Base-by-base conservation (phyloP, 1,140 invertebrate species). In the Campodea augens region DNA sequence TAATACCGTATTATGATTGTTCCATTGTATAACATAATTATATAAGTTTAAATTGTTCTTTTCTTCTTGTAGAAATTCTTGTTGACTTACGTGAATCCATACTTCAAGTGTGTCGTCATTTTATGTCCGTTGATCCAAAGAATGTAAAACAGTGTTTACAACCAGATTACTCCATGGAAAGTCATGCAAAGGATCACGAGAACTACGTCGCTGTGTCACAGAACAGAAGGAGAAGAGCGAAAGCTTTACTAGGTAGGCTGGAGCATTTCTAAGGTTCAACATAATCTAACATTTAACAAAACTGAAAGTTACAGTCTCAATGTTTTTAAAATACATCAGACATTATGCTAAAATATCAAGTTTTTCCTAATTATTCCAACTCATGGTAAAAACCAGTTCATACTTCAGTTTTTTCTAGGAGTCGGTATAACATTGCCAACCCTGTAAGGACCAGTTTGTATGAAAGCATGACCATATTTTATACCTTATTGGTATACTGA, bases 61-160 rank as follows among this genome's bases (percentile, higher is more conserved):
- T 42, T 52, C 44, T 25, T 49, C 50, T 59, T 57, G 69, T 71
- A 59, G 86, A 91, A 72, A 81, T 97, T 55, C 65, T 99, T 39
- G 90, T 99, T 1, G 91, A 98, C 67, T 67, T 99, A 12, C 71
- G 92, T 49, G 92, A 98, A 68, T 85, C 91, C n/a, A 91, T 98
- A 45, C 55, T 74, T 12, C 72, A 75, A 72, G 79, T 95, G 38
- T 82, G 83, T 32, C 66, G 85, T 38, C 87, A 96, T 66, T 95
- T 96, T 65, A 70, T 88, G 47, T 74, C 79, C 49, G 63, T 77
- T 20, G 82, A 87, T 63, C 76, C 78, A 41, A 81, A 81, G 60
- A 38, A 73, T 22, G 24, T 32, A n/a, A 58, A 77, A 56, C 72
- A 82, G n/a, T 70, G 71, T 42, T 67, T 95, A 22, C 75, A 83